These are phyloP conservation scores for Monoplex corrugatus DNA, from an alignment of 2,888 invertebrate species.

Conservation along the genomic window DNA sequence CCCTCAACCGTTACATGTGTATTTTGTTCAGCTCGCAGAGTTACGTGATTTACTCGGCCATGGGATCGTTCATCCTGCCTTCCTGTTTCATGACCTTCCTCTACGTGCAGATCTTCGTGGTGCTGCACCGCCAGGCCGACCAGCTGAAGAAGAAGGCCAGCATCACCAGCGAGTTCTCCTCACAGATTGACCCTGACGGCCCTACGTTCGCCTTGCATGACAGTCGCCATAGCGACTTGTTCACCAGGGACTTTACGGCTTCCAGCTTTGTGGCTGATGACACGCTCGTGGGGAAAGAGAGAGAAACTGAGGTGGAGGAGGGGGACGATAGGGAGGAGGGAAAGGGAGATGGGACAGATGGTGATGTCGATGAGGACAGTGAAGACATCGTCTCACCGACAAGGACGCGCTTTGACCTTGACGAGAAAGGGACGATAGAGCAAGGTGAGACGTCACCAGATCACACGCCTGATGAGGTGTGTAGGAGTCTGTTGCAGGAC, in stretches of 20 bases:
- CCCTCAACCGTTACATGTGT: conserved; percentile 74
- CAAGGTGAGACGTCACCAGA: not conserved
- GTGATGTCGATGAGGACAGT: too few relatives aligned
- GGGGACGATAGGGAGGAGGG: conserved; percentile 28
- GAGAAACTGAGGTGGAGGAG: conserved; percentile 8
- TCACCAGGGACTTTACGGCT: conserved; percentile 45
- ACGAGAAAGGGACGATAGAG: not conserved
- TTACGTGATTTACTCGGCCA: conserved; percentile 81
- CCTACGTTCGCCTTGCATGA: conserved; percentile 38
- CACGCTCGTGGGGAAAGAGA: conserved; percentile 25
- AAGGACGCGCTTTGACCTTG: not conserved
- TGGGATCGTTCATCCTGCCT: conserved; percentile 81
- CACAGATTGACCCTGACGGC: not conserved
- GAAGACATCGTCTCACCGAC: too few relatives aligned
- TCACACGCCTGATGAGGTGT: not conserved
- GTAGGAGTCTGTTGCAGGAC: conserved; percentile 9
- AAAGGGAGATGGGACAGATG: not conserved
- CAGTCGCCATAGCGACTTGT: conserved; percentile 31
- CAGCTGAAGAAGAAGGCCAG: conserved; percentile 43
- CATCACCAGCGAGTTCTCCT: not conserved
- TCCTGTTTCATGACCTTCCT: conserved; percentile 79
- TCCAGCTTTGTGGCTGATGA: conserved; percentile 46
- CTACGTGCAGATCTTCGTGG: conserved; percentile 80
- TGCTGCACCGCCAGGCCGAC: conserved; percentile 74
- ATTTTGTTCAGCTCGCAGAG: conserved; percentile 78